Conservation (phyloP, 1,140 invertebrate species). For the Heliconius himera region DNA sequence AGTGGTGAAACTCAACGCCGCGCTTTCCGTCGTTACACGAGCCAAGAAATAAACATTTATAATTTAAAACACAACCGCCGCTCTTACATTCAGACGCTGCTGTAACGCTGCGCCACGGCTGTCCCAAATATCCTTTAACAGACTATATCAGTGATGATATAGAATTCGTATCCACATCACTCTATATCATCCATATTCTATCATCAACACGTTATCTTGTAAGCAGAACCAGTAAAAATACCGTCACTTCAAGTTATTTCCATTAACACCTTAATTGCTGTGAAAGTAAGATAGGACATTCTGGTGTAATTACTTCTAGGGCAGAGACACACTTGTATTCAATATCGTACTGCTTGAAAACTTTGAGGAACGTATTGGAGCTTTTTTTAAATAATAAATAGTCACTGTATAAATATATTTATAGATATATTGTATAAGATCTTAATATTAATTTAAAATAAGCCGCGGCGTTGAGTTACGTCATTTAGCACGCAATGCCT, state of each 20-base stretch:
- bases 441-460: too few relatives aligned
- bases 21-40: neutral
- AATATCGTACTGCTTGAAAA: neutral
- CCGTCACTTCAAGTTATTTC: slow-evolving; percentile 21
- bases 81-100: too few relatives aligned
- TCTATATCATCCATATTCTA: neutral
- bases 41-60: neutral
- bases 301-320: slow-evolving; percentile 43
- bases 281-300: slow-evolving; percentile 46
- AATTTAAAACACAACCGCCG: too few relatives aligned
- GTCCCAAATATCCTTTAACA: too few relatives aligned
- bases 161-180: neutral
- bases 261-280: slow-evolving; percentile 41
- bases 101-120: too few relatives aligned
- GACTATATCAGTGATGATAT: neutral
- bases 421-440: too few relatives aligned
- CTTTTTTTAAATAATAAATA: neutral
- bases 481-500: too few relatives aligned
- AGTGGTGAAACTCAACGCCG: neutral
- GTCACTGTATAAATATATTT: neutral
- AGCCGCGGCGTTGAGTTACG: too few relatives aligned
- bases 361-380: neutral
- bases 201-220: neutral
- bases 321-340: neutral
- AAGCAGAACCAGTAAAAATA: neutral